Evolutionary conservation across 2,113 vertebrate species (phyloP).

Genomic region (Potamarius usumacintae): DNA sequence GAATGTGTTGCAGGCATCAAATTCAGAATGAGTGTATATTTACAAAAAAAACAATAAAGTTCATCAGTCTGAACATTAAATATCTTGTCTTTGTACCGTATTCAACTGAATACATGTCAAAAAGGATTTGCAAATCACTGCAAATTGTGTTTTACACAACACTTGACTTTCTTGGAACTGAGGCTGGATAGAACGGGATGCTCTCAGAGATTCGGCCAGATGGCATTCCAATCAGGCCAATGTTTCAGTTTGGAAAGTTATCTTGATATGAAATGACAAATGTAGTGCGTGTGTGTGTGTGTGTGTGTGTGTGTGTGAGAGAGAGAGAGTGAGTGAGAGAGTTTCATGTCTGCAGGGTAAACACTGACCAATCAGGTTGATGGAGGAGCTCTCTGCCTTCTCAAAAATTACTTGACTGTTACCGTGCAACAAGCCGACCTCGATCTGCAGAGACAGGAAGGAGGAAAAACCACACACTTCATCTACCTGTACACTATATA

Average conservation of each 20-base stretch:
- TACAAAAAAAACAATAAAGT: too few species aligned
- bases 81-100: too few species aligned
- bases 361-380: slow-evolving; percentile 88
- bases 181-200: background rate
- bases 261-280: too few species aligned
- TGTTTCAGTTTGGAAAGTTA: background rate
- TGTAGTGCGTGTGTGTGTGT: too few species aligned
- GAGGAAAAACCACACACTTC: background rate
- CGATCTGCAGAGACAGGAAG: slow-evolving; percentile 71
- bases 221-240: background rate
- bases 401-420: slow-evolving; percentile 97
- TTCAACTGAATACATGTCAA: too few species aligned
- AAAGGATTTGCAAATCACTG: too few species aligned
- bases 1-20: too few species aligned
- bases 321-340: too few species aligned
- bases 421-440: slow-evolving; percentile 85
- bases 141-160: too few species aligned
- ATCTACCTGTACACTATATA: background rate
- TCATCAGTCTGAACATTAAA: too few species aligned
- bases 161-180: too few species aligned
- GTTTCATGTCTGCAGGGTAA: background rate
- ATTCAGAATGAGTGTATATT: too few species aligned
- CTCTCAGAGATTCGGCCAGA: background rate
- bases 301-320: background rate
- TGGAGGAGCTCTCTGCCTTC: slow-evolving; percentile 89